Evolutionary conservation across 2,113 vertebrate genomes (phyloP).

Genomic region (Fulica atra): DNA sequence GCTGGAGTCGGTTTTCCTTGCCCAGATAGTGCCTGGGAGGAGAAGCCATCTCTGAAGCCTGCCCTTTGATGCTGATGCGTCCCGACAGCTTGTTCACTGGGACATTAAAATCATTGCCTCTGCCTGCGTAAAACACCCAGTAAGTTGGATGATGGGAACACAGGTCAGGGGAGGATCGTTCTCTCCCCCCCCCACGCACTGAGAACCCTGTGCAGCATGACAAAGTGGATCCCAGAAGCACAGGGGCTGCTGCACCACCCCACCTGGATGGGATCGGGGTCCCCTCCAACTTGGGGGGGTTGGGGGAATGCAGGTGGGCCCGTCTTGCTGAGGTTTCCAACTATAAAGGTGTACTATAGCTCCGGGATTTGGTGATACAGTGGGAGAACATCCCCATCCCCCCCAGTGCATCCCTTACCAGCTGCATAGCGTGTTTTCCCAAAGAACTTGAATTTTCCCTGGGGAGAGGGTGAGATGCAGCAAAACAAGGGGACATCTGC

Average conservation of each 20-base stretch:
- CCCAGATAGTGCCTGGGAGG: neutral
- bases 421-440: neutral
- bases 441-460: neutral
- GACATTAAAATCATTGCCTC: constrained; percentile 59
- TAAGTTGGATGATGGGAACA: neutral
- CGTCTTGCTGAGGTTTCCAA: accelerated
- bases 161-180: constrained; percentile 8
- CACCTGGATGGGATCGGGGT: neutral
- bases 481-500: neutral
- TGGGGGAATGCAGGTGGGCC: neutral
- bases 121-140: neutral
- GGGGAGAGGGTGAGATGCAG: neutral
- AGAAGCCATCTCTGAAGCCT: neutral
- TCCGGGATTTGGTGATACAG: neutral
- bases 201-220: neutral
- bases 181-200: neutral
- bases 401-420: neutral
- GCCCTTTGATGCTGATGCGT: constrained; percentile 69
- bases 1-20: neutral
- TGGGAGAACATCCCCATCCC: neutral
- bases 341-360: neutral
- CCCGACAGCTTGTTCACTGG: constrained; percentile 62
- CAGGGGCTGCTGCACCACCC: neutral
- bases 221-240: accelerated
- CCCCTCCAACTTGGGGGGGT: accelerated